Evolutionary conservation across 2,888 invertebrate species (phyloP), one percentile per base, ranked within the genome.

Genomic region (Platycheirus albimanus): DNA sequence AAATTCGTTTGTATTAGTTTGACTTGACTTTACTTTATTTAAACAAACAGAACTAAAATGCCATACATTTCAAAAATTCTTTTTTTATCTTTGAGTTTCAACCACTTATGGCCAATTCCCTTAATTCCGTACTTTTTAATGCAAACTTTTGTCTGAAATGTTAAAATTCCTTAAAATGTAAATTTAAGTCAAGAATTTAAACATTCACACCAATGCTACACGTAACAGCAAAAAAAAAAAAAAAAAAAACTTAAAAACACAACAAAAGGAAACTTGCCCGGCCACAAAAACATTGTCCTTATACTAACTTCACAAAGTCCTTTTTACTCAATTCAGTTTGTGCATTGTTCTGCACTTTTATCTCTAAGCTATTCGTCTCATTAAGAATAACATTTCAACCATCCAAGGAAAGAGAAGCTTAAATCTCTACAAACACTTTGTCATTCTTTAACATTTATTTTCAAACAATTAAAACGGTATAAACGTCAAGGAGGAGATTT

Each of bases 391-490:
- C 20, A 52, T 52, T 58, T 28, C 52, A 41, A 67, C 52, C 33
- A 10, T 7, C 15, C 15, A 38, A 43, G 11, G 30, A 11, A 20
- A 43, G 19, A 28, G 4, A 56, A 45, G 17, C n/a, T 19, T n/a
- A 61, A 78, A 56, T 83, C 72, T 47, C 61, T 67, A 45, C 81
- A 77, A 81, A 63, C 72, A 69, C 83, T 77, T 83, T 67, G 67
- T 67, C 77, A 77, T 72, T 67, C 71, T 67, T 67, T 43, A 56
- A 51, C 64, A 71, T 70, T 64, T 58, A 69, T 71, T 78, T 78
- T 66, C 66, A 64, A 66, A 78, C 78, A 83, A 77, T 77, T 83
- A 83, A 83, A 77, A 77, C 24, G 24, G 63, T 64, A 69, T 78
- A 67, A 78, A 63, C 67, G 78, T 38, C 54, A 45, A 72, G 47